These are phyloP conservation scores for Limnothrissa miodon DNA, from an alignment of 2,113 vertebrate genomes.

Conservation along the genomic window DNA sequence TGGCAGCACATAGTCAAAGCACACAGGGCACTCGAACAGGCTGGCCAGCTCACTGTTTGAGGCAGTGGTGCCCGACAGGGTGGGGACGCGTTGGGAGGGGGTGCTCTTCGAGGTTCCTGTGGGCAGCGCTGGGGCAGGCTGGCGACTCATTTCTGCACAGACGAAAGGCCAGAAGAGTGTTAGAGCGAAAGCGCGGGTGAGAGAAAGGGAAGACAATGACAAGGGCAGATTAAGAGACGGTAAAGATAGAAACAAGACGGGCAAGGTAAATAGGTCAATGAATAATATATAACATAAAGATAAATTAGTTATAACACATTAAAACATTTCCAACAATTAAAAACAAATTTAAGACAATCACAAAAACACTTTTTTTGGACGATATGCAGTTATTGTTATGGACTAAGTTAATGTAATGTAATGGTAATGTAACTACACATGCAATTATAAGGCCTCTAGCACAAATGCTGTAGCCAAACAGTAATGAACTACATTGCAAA, in stretches of 20 bases:
- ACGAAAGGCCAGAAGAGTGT: not conserved
- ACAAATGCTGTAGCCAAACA: no score
- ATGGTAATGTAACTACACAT: no score
- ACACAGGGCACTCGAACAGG: constrained; percentile 97
- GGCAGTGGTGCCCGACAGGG: constrained; percentile 94
- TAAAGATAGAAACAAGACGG: not conserved
- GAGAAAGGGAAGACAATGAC: not conserved
- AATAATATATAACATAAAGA: not conserved
- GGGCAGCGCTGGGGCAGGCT: constrained; percentile 96
- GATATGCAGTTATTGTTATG: no score
- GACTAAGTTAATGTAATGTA: no score
- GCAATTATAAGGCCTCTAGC: no score
- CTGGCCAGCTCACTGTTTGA: constrained; percentile 99
- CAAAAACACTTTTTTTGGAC: no score
- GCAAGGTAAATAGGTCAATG: no score
- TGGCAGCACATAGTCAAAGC: constrained; percentile 99
- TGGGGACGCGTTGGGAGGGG: constrained; percentile 94
- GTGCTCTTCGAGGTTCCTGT: constrained; percentile 98
- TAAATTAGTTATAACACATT: not conserved
- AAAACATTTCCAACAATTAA: no score
- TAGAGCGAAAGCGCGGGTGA: not conserved
- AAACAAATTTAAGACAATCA: not conserved
- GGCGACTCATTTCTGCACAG: constrained; percentile 96
- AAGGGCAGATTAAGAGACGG: not conserved
- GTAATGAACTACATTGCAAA: no score